Conservation (phyloP, 2,113 vertebrate genomes). For the Lichenostomus cassidix region DNA sequence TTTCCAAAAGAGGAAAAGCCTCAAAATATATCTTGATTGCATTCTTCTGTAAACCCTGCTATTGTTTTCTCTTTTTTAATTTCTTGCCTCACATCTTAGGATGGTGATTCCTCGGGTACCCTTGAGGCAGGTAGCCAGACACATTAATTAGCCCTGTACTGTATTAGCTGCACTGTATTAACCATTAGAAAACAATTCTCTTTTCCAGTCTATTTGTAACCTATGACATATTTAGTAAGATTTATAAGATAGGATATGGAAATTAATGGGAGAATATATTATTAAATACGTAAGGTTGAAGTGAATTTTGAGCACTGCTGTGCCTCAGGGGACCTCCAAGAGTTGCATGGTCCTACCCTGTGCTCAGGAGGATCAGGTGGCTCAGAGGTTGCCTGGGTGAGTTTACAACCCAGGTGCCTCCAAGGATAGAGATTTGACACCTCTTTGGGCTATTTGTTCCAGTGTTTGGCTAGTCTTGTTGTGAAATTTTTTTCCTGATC, state of each 20-base stretch:
- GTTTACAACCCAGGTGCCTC: background rate
- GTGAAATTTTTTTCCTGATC: background rate
- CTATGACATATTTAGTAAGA: background rate
- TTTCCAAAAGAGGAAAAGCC: background rate
- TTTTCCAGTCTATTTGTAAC: background rate
- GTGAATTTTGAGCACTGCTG: background rate
- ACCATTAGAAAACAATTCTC: background rate
- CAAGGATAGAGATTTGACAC: background rate
- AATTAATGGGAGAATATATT: background rate
- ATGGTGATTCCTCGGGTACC: background rate
- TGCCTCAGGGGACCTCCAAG: background rate
- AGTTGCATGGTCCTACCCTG: background rate
- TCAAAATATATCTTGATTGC: background rate
- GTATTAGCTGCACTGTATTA: background rate
- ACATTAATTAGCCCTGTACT: background rate
- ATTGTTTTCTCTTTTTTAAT: background rate
- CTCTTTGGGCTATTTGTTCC: background rate
- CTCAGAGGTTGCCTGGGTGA: background rate
- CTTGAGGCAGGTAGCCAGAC: background rate
- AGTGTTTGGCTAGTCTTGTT: background rate
- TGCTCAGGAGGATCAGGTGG: background rate
- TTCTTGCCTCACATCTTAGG: background rate
- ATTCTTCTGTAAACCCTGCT: background rate
- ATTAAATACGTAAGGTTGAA: background rate
- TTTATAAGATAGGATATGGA: background rate